These are phyloP conservation scores for Agelastica alni DNA, from an alignment of 2,888 invertebrate species.

Conservation along the genomic window DNA sequence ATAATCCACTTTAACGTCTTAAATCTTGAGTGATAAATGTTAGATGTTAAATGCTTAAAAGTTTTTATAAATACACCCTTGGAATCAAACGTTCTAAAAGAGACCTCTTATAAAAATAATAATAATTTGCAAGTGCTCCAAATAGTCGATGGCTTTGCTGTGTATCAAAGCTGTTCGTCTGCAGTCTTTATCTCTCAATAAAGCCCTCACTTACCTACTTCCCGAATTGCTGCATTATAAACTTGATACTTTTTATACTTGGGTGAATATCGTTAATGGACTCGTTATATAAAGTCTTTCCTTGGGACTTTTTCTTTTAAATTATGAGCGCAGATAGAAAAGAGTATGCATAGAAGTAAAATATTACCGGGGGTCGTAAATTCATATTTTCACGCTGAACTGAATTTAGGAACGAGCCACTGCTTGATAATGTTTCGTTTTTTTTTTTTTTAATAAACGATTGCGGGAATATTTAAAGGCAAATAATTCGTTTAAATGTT, in stretches of 20 bases:
- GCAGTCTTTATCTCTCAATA: conserved; percentile 50
- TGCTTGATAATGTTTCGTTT: conserved; percentile 20
- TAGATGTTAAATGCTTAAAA: too few relatives aligned
- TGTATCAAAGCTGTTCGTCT: conserved; percentile 40
- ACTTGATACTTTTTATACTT: conserved; percentile 57
- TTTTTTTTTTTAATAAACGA: conserved; percentile 17
- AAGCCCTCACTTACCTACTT: conserved; percentile 52
- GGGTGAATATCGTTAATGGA: conserved; percentile 56
- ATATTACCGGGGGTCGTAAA: conserved; percentile 40
- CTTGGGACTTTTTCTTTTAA: conserved; percentile 31
- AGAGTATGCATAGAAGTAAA: conserved; percentile 37
- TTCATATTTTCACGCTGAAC: conserved; percentile 42
- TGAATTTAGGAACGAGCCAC: conserved; percentile 32
- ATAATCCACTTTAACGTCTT: too few relatives aligned
- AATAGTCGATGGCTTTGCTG: conserved; percentile 23
- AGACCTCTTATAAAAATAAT: too few relatives aligned
- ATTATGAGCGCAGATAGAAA: conserved; percentile 32
- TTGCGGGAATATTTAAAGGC: conserved; percentile 1
- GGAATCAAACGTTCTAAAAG: too few relatives aligned
- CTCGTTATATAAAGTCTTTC: conserved; percentile 47
- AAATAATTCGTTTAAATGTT: conserved; percentile 6
- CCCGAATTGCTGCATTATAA: conserved; percentile 51
- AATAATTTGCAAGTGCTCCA: conserved; percentile 24
- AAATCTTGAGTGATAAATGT: too few relatives aligned
- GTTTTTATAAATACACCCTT: too few relatives aligned